Evolutionary conservation across 2,113 vertebrate genomes (phyloP).

Genomic region (Motacilla alba): DNA sequence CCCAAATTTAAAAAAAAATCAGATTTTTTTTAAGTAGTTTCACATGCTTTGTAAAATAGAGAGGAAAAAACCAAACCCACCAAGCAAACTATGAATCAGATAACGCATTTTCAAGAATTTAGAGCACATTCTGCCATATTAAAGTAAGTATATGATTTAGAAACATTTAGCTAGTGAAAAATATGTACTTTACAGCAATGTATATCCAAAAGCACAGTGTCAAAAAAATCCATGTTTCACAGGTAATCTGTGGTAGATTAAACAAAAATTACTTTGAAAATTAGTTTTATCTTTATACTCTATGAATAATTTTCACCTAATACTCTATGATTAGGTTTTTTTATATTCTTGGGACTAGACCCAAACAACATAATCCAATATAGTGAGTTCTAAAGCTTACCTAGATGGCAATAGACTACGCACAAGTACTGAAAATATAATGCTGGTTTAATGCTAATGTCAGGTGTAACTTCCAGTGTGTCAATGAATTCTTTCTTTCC

Average conservation of each 20-base stretch:
- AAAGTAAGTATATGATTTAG: not conserved
- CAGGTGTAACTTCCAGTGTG: not conserved
- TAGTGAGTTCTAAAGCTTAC: not conserved
- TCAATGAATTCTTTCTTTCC: not conserved
- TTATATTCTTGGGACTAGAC: not conserved
- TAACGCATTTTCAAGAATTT: not conserved
- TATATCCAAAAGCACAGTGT: not conserved
- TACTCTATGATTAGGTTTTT: not conserved
- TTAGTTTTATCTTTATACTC: not conserved
- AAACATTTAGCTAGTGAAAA: not conserved
- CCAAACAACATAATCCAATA: not conserved
- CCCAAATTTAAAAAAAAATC: not conserved
- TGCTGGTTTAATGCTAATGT: not conserved
- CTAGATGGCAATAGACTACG: not conserved
- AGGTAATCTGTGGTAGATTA: not conserved
- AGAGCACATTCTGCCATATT: not conserved
- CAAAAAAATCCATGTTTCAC: not conserved
- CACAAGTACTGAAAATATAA: not conserved
- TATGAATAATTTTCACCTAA: not conserved
- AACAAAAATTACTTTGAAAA: not conserved
- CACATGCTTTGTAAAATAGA: not conserved
- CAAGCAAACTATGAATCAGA: not conserved
- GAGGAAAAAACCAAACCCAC: not conserved
- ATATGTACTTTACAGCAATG: not conserved
- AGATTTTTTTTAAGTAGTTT: not conserved